These are phyloP conservation scores for Hiodon alosoides DNA, from an alignment of 2,113 vertebrate genomes.

Conservation along the genomic window DNA sequence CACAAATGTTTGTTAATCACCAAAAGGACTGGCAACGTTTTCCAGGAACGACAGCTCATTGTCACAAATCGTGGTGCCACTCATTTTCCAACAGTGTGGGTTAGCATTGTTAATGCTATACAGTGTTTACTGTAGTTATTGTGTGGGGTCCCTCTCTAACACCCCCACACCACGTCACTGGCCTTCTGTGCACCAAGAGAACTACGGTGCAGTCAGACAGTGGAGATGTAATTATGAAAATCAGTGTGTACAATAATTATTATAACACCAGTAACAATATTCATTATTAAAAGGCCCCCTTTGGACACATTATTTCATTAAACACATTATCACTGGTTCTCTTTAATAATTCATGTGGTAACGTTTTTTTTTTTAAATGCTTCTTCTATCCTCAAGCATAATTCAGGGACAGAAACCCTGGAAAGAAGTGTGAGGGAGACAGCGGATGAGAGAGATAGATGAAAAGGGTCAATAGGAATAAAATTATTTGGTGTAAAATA, in stretches of 20 bases:
- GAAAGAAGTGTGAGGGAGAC: constrained; percentile 23
- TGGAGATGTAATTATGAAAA: constrained; percentile 74
- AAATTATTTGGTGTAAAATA: neutral
- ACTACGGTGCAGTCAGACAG: constrained; percentile 9
- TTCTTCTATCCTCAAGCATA: constrained; percentile 45
- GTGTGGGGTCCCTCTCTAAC: too few species aligned
- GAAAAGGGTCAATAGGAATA: neutral
- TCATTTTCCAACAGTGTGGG: too few species aligned
- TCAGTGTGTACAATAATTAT: constrained; percentile 72
- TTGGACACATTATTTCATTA: constrained; percentile 84
- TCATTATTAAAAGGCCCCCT: constrained; percentile 86
- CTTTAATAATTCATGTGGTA: constrained; percentile 76
- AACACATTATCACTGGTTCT: constrained; percentile 72
- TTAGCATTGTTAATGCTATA: too few species aligned
- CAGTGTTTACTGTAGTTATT: too few species aligned
- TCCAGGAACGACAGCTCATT: too few species aligned
- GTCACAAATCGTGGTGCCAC: too few species aligned
- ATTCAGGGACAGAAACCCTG: constrained; percentile 37
- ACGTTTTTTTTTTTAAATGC: constrained; percentile 46
- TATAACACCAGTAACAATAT: constrained; percentile 77
- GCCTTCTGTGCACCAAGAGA: neutral
- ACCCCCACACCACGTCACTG: too few species aligned
- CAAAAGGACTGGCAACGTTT: too few species aligned
- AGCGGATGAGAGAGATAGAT: neutral
- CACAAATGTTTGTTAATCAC: too few species aligned